Percentiles rank a stretch among this genome's conserved stretches.
These are phyloP conservation scores for Pavo muticus DNA, from an alignment of 2,113 vertebrate species.

Conservation along the genomic window DNA sequence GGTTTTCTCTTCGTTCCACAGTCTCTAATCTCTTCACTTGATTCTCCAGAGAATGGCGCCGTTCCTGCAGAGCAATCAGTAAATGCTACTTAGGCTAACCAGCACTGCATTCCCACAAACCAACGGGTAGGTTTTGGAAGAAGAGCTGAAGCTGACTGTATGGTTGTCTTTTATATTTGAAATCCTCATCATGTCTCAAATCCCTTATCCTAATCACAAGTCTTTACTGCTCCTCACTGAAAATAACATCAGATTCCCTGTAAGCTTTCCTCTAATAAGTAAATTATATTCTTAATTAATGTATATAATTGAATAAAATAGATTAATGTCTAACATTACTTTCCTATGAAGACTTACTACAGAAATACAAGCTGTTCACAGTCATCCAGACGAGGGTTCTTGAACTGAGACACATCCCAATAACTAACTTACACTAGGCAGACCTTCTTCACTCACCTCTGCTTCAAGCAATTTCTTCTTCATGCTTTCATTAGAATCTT, in stretches of 20 bases:
- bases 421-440: neutral
- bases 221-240: neutral
- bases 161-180: neutral
- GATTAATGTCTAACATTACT: neutral
- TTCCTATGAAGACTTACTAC: neutral
- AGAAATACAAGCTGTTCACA: neutral
- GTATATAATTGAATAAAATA: too few species aligned
- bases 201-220: neutral
- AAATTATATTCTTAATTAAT: neutral
- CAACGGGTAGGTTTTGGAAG: neutral
- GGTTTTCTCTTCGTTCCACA: constrained; percentile 94
- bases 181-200: neutral
- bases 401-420: neutral
- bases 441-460: constrained; percentile 80
- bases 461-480: constrained; percentile 92
- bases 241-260: neutral
- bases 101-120: neutral
- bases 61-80: constrained; percentile 85
- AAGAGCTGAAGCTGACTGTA: neutral
- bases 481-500: constrained; percentile 95
- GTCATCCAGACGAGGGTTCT: neutral
- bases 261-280: neutral
- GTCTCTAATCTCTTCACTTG: constrained; percentile 98
- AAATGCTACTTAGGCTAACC: neutral
- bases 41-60: constrained; percentile 96